These are phyloP conservation scores for Notolepis coatsorum DNA, from an alignment of 2,797 vertebrate species.

Conservation along the genomic window DNA sequence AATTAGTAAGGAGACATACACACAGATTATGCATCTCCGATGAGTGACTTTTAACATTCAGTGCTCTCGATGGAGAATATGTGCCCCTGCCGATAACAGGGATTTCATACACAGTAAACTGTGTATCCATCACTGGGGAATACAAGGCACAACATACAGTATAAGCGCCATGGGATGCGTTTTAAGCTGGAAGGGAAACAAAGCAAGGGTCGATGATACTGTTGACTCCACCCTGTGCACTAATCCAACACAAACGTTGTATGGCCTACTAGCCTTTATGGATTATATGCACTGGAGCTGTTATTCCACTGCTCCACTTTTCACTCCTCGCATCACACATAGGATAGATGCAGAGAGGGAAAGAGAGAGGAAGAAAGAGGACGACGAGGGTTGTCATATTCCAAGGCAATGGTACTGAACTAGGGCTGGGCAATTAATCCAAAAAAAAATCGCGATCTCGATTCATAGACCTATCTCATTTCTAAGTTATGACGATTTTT, in stretches of 20 bases:
- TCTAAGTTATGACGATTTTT: too few species aligned
- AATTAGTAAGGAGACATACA: constrained; percentile 41
- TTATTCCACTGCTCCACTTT: constrained; percentile 45
- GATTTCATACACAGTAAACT: constrained; percentile 4
- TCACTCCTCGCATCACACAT: constrained; percentile 3
- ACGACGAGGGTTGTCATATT: constrained; percentile 29
- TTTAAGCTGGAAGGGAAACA: constrained; percentile 28
- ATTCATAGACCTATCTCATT: too few species aligned
- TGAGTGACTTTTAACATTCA: constrained; percentile 44
- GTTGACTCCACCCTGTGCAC: constrained; percentile 36
- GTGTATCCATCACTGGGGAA: constrained; percentile 8
- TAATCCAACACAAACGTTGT: constrained; percentile 36
- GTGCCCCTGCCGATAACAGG: too few species aligned
- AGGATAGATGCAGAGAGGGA: neutral
- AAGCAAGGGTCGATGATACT: constrained; percentile 16
- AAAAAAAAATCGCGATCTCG: too few species aligned
- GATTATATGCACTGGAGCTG: constrained; percentile 38
- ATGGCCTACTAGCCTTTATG: constrained; percentile 39
- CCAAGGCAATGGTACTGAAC: constrained; percentile 32
- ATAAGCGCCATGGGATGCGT: constrained; percentile 19
- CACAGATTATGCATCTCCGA: constrained; percentile 44
- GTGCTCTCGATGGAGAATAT: constrained; percentile 19
- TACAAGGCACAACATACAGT: neutral
- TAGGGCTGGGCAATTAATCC: too few species aligned
- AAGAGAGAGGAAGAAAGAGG: neutral